Percentiles rank a stretch among this genome's conserved stretches.
phyloP scores from a whole-genome alignment of 2,888 invertebrate genomes.

The Xanthia togata region DNA sequence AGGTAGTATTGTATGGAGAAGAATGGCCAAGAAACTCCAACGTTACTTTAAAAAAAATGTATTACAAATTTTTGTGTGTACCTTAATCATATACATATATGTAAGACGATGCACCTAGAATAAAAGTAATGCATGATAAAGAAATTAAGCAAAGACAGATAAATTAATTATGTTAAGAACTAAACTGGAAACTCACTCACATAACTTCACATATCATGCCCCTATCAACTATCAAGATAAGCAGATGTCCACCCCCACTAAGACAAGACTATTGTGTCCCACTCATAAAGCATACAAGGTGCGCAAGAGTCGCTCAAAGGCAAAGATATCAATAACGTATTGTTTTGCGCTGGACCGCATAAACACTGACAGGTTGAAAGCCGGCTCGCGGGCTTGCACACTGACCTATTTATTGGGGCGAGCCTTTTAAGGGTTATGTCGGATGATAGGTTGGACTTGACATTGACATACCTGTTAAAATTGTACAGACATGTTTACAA shows the following conservation, averaged over 20 bases:
- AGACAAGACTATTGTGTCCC: constrained; percentile 12
- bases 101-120: no score
- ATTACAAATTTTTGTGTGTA: no score
- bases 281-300: constrained; percentile 56
- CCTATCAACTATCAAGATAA: constrained; percentile 21
- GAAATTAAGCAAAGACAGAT: no score
- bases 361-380: constrained; percentile 45
- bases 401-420: constrained; percentile 50
- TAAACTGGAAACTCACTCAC: not conserved
- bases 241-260: constrained; percentile 38
- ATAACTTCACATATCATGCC: not conserved
- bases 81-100: no score
- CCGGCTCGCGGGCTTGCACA: constrained; percentile 2
- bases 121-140: no score
- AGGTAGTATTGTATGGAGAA: no score
- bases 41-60: no score
- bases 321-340: constrained; percentile 54
- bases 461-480: constrained; percentile 24
- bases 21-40: no score
- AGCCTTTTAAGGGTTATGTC: constrained; percentile 37
- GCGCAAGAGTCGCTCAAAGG: constrained; percentile 35
- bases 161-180: not conserved
- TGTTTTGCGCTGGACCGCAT: constrained; percentile 22
- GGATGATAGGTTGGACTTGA: constrained; percentile 6
- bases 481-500: not conserved